A percentile compares a stretch with the other conserved stretches of the same genome.
Evolutionary conservation across 2,797 vertebrate species (phyloP).

Genomic region (Ibycter americanus): DNA sequence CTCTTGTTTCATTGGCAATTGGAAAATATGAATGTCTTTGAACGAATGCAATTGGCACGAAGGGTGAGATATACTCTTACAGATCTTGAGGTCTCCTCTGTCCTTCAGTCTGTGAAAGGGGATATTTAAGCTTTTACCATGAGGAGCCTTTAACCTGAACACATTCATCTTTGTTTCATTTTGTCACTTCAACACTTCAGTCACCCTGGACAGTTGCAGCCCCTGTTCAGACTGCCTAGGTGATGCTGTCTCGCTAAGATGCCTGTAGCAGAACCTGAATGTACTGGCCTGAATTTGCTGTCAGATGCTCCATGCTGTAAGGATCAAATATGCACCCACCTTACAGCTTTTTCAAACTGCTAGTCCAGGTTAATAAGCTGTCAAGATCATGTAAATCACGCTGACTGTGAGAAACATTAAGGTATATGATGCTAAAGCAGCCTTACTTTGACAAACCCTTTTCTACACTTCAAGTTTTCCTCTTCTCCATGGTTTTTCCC

Average conservation of each 20-base stretch:
- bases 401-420: background rate
- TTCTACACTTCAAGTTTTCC: background rate
- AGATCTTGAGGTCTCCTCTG: background rate
- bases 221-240: background rate
- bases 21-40: background rate
- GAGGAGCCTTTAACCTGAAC: background rate
- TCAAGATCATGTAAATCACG: background rate
- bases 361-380: background rate
- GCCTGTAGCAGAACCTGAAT: background rate
- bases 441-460: background rate
- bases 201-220: background rate
- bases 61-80: background rate
- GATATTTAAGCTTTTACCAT: background rate
- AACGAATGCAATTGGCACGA: background rate
- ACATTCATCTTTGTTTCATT: background rate
- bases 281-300: background rate
- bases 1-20: background rate
- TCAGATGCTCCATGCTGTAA: background rate
- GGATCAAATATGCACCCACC: background rate
- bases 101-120: background rate
- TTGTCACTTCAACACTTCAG: background rate
- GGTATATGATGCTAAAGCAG: background rate
- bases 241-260: background rate
- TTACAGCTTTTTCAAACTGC: background rate
- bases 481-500: background rate